These are phyloP conservation scores for Bostrychus sinensis DNA, from an alignment of 2,113 vertebrate genomes.

Conservation along the genomic window DNA sequence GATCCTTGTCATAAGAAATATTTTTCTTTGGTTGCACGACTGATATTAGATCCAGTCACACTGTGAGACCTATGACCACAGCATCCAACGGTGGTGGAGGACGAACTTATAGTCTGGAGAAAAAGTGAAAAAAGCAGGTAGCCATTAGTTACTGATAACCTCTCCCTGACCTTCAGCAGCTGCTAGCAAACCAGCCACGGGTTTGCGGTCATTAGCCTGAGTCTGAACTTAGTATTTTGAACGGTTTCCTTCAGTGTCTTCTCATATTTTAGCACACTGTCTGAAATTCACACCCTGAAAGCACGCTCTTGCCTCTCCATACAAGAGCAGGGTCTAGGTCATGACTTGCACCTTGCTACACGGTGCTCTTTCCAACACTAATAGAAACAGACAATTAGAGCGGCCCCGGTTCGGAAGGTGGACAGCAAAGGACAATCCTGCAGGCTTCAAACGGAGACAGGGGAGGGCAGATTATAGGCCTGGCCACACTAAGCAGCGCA, in stretches of 20 bases:
- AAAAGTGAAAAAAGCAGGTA: not conserved
- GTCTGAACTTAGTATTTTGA: not conserved
- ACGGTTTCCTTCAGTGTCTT: not conserved
- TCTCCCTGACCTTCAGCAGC: not conserved
- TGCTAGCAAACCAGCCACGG: not conserved
- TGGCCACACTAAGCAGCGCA: constrained; percentile 33
- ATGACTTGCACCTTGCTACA: not conserved
- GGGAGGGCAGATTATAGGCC: constrained; percentile 39
- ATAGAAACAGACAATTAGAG: constrained; percentile 67
- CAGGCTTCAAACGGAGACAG: constrained; percentile 16
- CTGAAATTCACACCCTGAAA: not conserved
- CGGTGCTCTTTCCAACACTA: too few species aligned
- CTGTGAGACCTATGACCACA: too few species aligned
- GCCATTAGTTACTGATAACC: not conserved
- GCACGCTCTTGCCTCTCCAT: not conserved
- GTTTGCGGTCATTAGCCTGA: not conserved
- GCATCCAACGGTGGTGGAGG: too few species aligned
- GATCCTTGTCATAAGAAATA: too few species aligned
- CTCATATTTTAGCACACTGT: not conserved
- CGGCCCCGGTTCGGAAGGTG: constrained; percentile 31
- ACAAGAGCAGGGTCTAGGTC: not conserved
- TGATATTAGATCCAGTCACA: too few species aligned
- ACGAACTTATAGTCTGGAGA: too few species aligned
- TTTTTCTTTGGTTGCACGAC: too few species aligned
- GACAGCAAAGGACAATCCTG: constrained; percentile 35